A percentile compares a stretch with the other conserved stretches of the same genome.
Conservation (phyloP, 2,888 invertebrate species). For the Tanytarsus gracilentus region DNA sequence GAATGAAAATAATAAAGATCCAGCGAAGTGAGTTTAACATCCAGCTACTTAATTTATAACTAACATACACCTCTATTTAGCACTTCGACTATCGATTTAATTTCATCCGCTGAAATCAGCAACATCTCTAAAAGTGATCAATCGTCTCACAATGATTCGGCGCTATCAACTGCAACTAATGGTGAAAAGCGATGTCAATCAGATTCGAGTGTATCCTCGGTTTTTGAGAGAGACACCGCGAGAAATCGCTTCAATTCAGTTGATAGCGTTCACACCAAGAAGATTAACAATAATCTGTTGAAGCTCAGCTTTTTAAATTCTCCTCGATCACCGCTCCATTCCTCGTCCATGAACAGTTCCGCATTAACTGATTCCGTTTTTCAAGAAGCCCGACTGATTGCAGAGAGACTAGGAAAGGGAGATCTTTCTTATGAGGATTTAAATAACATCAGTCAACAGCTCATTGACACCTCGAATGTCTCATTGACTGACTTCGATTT, state of each 20-base stretch:
- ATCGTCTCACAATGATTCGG: background rate
- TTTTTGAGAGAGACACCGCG: background rate
- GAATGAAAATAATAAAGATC: background rate
- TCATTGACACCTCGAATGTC: background rate
- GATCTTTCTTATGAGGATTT: conserved; percentile 16
- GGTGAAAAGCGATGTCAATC: background rate
- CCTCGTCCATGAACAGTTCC: background rate
- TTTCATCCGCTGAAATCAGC: too few species aligned
- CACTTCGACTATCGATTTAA: too few species aligned
- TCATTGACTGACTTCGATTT: background rate
- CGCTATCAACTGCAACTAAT: background rate
- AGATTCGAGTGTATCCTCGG: background rate
- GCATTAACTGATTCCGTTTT: background rate
- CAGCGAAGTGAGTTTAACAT: too few species aligned
- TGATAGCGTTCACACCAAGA: background rate
- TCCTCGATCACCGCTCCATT: conserved; percentile 12
- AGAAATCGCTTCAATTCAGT: background rate
- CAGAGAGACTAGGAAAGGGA: background rate
- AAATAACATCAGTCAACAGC: background rate
- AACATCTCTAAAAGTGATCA: too few species aligned
- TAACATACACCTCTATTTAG: too few species aligned
- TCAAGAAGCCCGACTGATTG: conserved; percentile 1
- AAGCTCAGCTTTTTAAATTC: conserved; percentile 16
- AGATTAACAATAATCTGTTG: background rate
- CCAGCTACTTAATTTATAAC: too few species aligned